These are phyloP conservation scores for Rana temporaria DNA, from an alignment of 2,113 vertebrate genomes.

Conservation along the genomic window DNA sequence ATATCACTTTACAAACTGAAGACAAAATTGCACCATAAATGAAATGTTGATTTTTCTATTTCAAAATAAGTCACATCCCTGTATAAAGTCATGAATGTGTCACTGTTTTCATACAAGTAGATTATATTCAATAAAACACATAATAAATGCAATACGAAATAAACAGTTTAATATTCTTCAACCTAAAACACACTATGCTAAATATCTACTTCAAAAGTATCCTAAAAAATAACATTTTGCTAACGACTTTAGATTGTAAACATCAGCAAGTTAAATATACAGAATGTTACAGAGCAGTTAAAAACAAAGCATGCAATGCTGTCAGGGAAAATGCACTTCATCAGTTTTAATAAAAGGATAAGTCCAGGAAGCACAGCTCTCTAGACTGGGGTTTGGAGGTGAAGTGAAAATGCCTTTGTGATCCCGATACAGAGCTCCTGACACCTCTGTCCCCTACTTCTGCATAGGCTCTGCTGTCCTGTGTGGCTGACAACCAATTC, in stretches of 20 bases:
- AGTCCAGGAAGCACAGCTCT: no score
- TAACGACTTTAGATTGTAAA: constrained; percentile 18
- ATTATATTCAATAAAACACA: constrained; percentile 7
- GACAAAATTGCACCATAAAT: constrained; percentile 33
- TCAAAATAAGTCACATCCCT: constrained; percentile 18
- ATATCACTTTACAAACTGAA: constrained; percentile 39
- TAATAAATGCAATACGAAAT: background rate
- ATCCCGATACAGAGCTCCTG: no score
- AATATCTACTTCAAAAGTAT: background rate
- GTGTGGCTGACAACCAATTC: no score
- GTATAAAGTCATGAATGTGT: constrained; percentile 5
- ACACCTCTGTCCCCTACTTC: no score
- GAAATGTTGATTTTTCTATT: constrained; percentile 12
- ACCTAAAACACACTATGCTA: background rate
- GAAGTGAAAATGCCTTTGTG: no score
- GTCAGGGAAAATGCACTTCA: background rate
- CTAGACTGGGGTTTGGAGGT: no score
- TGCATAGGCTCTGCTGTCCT: no score
- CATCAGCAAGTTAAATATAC: background rate
- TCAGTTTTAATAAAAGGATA: no score
- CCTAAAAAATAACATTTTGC: background rate
- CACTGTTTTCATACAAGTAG: background rate
- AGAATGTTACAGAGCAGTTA: background rate
- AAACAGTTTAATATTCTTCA: constrained; percentile 5
- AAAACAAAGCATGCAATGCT: background rate